Base-by-base conservation (phyloP, 1,140 invertebrate species). In the Drosophila mauritiana region DNA sequence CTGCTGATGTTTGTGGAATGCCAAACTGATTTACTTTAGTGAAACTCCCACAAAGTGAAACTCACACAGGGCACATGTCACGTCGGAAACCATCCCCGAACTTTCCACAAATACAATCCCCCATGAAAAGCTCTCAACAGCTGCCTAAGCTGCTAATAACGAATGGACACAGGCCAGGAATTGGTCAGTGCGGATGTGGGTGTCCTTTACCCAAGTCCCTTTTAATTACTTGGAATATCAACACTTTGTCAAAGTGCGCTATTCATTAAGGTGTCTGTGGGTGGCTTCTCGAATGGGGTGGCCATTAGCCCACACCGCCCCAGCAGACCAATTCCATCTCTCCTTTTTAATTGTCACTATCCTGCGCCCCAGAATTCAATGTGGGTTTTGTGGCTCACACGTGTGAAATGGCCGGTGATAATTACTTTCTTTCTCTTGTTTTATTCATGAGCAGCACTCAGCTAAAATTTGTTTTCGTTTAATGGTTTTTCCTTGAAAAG, bases 181-280 rank as follows among this genome's bases (percentile, higher is more conserved):
- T 89, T 91, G 90, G 90, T 90, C 73, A 70, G 56, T 45, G 52
- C 51, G 48, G 53, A 48, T 53, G 73, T 77, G 48, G 56, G 48
- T 53, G 75, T 77, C 36, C 64, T 69, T 70, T 36, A 46, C 34
- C 40, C 64, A 70, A 69, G 83, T 81, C 78, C 79, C 73, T 74
- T 91, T 91, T 91, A 91, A 91, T 91, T 91, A 91, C 90, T 80
- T 61, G 39, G 52, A 75, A 73, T 77, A 85, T 91, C 90, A 91
- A 89, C 90, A 91, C 90, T 89, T 91, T 89, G 83, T 89, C 90
- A 79, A 89, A 72, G 62, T 86, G 82, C 59, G 62, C 52, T 45
- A 72, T 73, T 73, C 73, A 80, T 69, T 78, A 72, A 86, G 83
- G 82, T 86, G 83, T 57, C 69, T 39, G 59, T 65, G 36, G 31